Conservation (phyloP, 2,797 vertebrate species). For the Megalops cyprinoides region DNA sequence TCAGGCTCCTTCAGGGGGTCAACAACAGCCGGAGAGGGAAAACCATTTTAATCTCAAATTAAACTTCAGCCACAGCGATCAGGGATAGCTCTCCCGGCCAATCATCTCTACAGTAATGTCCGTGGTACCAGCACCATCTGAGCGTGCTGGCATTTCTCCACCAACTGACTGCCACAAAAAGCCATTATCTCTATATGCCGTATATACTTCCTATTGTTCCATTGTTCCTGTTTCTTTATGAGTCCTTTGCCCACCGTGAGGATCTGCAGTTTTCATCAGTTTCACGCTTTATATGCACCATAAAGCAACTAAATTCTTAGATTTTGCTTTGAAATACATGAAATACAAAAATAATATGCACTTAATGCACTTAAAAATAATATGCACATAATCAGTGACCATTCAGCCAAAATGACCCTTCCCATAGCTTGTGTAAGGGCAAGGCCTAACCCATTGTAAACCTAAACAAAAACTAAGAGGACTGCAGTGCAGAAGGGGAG, state of each 20-base stretch:
- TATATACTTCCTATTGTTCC: not conserved
- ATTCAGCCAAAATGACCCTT: conserved; percentile 32
- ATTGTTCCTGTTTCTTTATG: not conserved
- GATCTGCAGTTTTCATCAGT: not conserved
- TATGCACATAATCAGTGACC: conserved; percentile 33
- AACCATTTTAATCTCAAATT: conserved; percentile 53
- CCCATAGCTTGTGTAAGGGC: not conserved
- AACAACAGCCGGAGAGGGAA: conserved; percentile 30
- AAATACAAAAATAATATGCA: too few relatives aligned
- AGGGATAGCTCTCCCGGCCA: conserved; percentile 20
- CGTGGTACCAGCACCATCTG: conserved; percentile 16
- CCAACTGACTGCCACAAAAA: not conserved
- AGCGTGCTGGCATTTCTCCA: conserved; percentile 36
- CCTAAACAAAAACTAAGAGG: conserved; percentile 38
- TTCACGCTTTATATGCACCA: not conserved
- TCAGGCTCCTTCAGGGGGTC: conserved; percentile 40
- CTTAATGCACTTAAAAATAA: conserved; percentile 31
- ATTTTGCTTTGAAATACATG: not conserved
- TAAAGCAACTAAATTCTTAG: not conserved
- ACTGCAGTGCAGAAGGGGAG: conserved; percentile 14
- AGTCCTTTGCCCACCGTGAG: not conserved
- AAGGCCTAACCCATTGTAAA: conserved; percentile 32
- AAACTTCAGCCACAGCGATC: conserved; percentile 32
- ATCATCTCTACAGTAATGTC: conserved; percentile 14
- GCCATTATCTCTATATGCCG: not conserved